Base-by-base conservation (phyloP, 2,797 vertebrate species). In the Passerculus sandwichensis region DNA sequence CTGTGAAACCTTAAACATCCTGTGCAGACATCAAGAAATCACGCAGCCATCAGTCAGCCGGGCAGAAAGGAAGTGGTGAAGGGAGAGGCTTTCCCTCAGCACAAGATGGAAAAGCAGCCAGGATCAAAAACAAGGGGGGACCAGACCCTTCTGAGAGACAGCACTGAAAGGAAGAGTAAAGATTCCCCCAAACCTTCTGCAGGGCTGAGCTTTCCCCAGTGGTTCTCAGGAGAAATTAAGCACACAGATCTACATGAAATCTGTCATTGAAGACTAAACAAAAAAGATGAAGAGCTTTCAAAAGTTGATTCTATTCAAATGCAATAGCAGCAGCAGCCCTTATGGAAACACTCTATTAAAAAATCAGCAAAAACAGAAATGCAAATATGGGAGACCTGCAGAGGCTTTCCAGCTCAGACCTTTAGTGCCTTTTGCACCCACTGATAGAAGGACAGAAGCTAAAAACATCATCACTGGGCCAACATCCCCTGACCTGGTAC, bases 281-380 rank as follows among this genome's bases (percentile, higher is more conserved):
- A 45, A 67, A 82, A 62, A 62, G 69, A 91, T 51, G 6, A 93
- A 89, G 62, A n/a, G 56, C 85, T 84, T 92, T 93, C 82, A 62
- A 23, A 93, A 93, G 89, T 53, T 86, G 87, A 89, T 94, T 88
- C 40, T 42, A 67, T 54, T 60, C 67, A 76, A 94, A 90, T 0
- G 3, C 66, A 81, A 36, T 11, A 75, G 62, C 44, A 82, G 36
- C 91, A 93, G 91, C 60, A 80, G 73, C 76, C 76, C 73, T 91
- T 34, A 93, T n/a, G 79, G 94, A 40, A 40, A 40, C 40, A 40
- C 40, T 4, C 40, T 40, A 40, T 40, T 40, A 40, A 40, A 40
- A 40, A 40, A 40, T 40, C 40, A 91, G 66, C 76, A 95, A 84
- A 86, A 91, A 8, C 5, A 92, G 89, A 93, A 95, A 81, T 44